Conservation (phyloP, 64 coral and sea anemone genomes). For the Orbicella faveolata region DNA sequence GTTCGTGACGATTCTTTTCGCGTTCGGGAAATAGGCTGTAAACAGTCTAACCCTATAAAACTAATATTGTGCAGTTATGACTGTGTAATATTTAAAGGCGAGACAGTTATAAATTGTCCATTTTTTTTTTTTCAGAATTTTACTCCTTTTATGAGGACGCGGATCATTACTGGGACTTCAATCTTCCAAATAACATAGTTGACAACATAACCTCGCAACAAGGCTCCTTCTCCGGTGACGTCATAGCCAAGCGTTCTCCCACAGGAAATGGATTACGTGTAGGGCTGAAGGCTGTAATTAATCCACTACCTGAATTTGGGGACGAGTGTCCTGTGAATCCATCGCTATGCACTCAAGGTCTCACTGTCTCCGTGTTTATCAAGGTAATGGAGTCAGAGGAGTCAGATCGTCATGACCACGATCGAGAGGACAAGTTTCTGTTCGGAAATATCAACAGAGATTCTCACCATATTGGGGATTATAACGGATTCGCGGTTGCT, state of each 20-base stretch:
- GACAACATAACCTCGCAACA: background rate
- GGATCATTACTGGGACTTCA: slow-evolving; percentile 1
- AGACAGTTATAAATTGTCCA: too few relatives aligned
- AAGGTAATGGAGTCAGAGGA: background rate
- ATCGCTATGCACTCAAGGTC: background rate
- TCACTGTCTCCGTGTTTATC: background rate
- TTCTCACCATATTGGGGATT: background rate
- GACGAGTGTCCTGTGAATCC: background rate
- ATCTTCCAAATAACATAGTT: background rate
- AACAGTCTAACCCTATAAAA: too few relatives aligned
- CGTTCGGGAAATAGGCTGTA: too few relatives aligned
- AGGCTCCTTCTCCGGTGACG: background rate
- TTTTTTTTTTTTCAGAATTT: background rate
- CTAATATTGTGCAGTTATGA: too few relatives aligned
- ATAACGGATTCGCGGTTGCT: background rate
- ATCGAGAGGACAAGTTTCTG: background rate
- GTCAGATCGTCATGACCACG: too few relatives aligned
- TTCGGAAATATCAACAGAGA: background rate
- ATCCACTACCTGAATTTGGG: background rate
- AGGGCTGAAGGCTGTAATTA: background rate
- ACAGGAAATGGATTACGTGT: background rate
- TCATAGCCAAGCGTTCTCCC: background rate
- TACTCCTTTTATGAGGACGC: background rate
- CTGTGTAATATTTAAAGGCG: too few relatives aligned
- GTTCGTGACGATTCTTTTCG: too few relatives aligned